Conservation (phyloP, 2,797 vertebrate genomes). For the Synanceia verrucosa region DNA sequence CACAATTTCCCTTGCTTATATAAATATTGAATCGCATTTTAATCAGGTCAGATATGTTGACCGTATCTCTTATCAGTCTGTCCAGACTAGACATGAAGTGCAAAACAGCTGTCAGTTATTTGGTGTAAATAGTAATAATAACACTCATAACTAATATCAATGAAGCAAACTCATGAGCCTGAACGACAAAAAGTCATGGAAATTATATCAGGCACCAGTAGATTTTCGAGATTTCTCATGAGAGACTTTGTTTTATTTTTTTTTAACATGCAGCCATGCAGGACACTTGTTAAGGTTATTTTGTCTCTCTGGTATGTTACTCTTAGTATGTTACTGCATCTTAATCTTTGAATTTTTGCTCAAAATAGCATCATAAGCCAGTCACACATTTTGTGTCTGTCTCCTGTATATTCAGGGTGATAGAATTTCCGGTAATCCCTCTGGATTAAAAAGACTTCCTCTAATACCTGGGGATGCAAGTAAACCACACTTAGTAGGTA, state of each 20-base stretch:
- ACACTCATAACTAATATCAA: too few relatives aligned
- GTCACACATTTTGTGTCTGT: slow-evolving; percentile 52
- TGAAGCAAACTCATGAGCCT: neutral
- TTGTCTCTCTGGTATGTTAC: slow-evolving; percentile 15
- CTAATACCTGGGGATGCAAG: slow-evolving; percentile 69
- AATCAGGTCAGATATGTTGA: neutral
- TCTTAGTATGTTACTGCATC: slow-evolving; percentile 32
- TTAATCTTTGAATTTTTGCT: slow-evolving; percentile 52
- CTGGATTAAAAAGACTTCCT: slow-evolving; percentile 67
- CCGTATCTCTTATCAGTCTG: neutral
- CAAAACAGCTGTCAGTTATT: neutral
- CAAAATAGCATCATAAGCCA: slow-evolving; percentile 65
- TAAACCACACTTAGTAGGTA: slow-evolving; percentile 69
- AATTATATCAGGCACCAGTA: neutral
- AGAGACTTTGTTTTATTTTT: neutral
- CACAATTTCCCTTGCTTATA: neutral
- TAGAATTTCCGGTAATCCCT: slow-evolving; percentile 73
- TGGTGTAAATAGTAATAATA: neutral
- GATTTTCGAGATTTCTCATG: neutral
- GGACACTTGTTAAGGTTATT: slow-evolving; percentile 29
- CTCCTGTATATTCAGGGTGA: slow-evolving; percentile 55
- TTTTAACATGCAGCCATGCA: slow-evolving; percentile 12
- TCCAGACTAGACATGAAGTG: too few relatives aligned
- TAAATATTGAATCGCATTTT: neutral
- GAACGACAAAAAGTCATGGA: neutral